phyloP scores from a whole-genome alignment of 2,113 vertebrate genomes.

The Thalassoma bifasciatum region DNA sequence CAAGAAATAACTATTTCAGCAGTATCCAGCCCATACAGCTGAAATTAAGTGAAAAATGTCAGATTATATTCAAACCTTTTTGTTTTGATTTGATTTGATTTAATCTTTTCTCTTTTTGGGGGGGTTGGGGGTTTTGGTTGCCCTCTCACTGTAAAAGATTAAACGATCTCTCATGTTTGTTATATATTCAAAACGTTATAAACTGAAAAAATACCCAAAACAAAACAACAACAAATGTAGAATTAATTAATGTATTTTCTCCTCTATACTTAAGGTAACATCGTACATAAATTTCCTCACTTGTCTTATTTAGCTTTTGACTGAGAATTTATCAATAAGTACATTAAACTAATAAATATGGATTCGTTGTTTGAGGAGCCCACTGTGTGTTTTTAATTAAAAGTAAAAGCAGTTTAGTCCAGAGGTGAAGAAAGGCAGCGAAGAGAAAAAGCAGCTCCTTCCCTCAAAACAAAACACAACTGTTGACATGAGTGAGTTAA shows the following conservation, averaged over 20 bases:
- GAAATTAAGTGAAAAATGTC: constrained; percentile 55
- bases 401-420: constrained; percentile 34
- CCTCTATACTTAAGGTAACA: neutral
- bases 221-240: too few species aligned
- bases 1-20: constrained; percentile 77
- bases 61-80: constrained; percentile 30
- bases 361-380: neutral
- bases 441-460: constrained; percentile 53
- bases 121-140: neutral
- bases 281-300: neutral
- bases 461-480: constrained; percentile 81
- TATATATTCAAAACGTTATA: neutral
- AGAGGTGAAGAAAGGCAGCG: constrained; percentile 40
- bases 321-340: neutral
- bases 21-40: constrained; percentile 64
- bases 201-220: neutral
- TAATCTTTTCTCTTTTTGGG: too few species aligned
- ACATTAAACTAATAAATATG: neutral
- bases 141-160: neutral
- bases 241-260: too few species aligned
- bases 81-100: neutral
- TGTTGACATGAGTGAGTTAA: constrained; percentile 85
- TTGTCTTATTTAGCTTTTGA: neutral
- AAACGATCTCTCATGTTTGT: too few species aligned
- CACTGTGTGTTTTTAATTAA: constrained; percentile 48